These are phyloP conservation scores for Hirtodrosophila confusa DNA, from an alignment of 2,888 invertebrate genomes.

Conservation along the genomic window DNA sequence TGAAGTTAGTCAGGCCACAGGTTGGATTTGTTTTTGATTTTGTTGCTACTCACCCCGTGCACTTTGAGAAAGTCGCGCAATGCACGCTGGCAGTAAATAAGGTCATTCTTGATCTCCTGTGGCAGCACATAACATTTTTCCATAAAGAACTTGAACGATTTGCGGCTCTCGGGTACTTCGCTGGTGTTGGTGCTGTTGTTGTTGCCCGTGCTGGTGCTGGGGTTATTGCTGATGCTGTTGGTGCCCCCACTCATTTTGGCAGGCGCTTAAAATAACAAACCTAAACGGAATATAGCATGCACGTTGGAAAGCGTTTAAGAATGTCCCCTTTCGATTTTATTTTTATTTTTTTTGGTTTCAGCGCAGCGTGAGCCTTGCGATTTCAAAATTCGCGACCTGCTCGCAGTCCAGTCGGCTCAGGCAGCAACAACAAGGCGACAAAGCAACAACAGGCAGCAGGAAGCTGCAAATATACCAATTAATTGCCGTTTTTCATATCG, in stretches of 20 bases:
- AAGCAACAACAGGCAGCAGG: constrained; percentile 57
- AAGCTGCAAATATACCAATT: constrained; percentile 54
- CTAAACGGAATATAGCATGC: constrained; percentile 19
- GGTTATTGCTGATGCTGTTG: neutral
- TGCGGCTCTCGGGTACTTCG: constrained; percentile 28
- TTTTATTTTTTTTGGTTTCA: constrained; percentile 1
- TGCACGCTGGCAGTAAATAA: constrained; percentile 83
- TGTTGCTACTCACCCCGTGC: constrained; percentile 77
- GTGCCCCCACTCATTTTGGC: constrained; percentile 42
- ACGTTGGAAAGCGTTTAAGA: constrained; percentile 7
- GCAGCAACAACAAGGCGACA: constrained; percentile 53
- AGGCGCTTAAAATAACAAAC: constrained; percentile 19
- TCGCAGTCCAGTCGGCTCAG: constrained; percentile 41
- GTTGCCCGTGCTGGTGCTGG: constrained; percentile 10
- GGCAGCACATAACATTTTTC: constrained; percentile 79
- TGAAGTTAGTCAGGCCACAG: constrained; percentile 29
- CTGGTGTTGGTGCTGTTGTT: constrained; percentile 15
- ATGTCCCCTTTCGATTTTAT: neutral
- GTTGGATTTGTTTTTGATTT: constrained; percentile 17
- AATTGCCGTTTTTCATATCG: constrained; percentile 20
- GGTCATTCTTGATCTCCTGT: constrained; percentile 81
- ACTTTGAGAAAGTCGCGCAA: constrained; percentile 81
- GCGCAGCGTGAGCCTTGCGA: constrained; percentile 25
- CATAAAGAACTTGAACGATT: constrained; percentile 69
- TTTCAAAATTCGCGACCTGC: constrained; percentile 58